phyloP scores from a whole-genome alignment of 92 coral and sea anemone species.

The Heliopora coerulea region DNA sequence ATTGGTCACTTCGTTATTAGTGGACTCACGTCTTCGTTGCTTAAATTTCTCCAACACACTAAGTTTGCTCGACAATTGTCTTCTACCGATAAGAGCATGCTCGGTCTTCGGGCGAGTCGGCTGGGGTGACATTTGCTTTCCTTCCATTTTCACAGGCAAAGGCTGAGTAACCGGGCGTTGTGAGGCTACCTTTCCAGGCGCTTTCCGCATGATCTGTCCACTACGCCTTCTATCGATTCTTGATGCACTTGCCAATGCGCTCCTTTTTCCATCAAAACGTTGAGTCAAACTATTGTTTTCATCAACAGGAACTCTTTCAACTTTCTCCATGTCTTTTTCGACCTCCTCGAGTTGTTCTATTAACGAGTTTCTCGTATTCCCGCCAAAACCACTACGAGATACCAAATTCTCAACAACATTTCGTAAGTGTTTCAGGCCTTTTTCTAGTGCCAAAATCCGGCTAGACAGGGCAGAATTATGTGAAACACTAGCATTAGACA shows the following conservation, averaged over 20 bases:
- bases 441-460: conserved; percentile 75
- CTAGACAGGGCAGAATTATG: conserved; percentile 32
- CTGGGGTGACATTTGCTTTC: background rate
- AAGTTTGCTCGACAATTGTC: background rate
- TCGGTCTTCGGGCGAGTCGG: conserved; percentile 1
- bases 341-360: conserved; percentile 76
- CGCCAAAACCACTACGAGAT: conserved; percentile 87
- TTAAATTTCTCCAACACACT: conserved; percentile 10
- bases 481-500: background rate
- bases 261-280: conserved; percentile 55
- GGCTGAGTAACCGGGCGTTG: conserved; percentile 41
- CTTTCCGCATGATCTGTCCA: conserved; percentile 67
- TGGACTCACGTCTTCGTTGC: background rate
- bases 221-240: conserved; percentile 68
- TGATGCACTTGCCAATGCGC: conserved; percentile 63
- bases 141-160: background rate
- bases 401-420: conserved; percentile 87
- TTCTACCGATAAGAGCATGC: background rate
- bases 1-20: background rate
- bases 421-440: conserved; percentile 75
- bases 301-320: conserved; percentile 31
- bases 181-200: conserved; percentile 48
- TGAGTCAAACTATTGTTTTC: conserved; percentile 18
- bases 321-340: conserved; percentile 57
- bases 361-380: conserved; percentile 68